Conservation (phyloP, 2,113 vertebrate species). For the Haemorhous mexicanus region DNA sequence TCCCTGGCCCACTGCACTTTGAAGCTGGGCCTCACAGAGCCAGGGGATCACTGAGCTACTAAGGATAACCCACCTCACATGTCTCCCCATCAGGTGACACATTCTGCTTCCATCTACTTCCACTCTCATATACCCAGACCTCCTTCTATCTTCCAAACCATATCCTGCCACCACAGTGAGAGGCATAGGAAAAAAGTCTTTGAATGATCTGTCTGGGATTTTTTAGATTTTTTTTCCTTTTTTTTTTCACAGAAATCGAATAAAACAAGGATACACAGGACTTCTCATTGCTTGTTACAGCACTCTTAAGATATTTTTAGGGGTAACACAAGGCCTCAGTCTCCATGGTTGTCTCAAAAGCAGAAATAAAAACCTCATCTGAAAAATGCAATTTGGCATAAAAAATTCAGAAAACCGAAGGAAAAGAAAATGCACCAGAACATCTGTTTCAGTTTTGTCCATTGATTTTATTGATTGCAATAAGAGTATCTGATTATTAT, state of each 20-base stretch:
- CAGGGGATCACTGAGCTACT: not conserved
- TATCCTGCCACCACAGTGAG: not conserved
- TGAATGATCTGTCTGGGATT: not conserved
- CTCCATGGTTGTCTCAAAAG: not conserved
- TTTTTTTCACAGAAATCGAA: not conserved
- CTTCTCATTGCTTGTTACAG: not conserved
- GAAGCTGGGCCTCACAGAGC: not conserved
- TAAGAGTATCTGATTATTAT: not conserved
- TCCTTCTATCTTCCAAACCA: not conserved
- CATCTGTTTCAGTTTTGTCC: not conserved
- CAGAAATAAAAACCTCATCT: not conserved
- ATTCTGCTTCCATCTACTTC: not conserved
- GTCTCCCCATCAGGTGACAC: fast-evolving
- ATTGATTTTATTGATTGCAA: not conserved
- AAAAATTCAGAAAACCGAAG: not conserved
- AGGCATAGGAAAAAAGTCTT: not conserved
- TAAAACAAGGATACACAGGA: not conserved
- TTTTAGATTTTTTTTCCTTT: not conserved
- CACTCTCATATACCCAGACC: not conserved
- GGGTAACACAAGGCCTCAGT: not conserved
- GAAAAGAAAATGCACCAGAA: not conserved
- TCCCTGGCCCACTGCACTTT: not conserved
- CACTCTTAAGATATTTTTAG: not conserved
- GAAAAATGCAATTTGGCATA: not conserved
- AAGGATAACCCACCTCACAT: fast-evolving